Percentiles rank a stretch among this genome's conserved stretches.
These are phyloP conservation scores for Girardinichthys multiradiatus DNA, from an alignment of 2,113 vertebrate species.

Conservation along the genomic window DNA sequence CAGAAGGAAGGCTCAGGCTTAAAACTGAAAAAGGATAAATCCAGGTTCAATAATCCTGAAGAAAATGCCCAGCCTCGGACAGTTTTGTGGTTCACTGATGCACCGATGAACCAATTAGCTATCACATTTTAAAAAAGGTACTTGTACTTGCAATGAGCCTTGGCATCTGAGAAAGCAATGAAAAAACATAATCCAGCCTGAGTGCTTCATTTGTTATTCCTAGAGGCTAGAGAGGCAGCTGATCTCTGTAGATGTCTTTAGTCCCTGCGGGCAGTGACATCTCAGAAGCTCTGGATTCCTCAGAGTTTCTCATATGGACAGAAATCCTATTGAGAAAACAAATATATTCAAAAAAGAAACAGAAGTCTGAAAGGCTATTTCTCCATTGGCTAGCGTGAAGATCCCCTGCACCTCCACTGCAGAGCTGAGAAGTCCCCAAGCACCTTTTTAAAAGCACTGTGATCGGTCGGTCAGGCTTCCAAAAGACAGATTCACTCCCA, in stretches of 20 bases:
- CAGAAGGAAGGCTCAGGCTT: background rate
- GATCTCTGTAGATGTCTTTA: conserved; percentile 43
- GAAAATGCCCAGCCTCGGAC: background rate
- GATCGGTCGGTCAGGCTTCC: background rate
- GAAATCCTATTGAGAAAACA: background rate
- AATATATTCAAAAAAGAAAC: conserved; percentile 27
- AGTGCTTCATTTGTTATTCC: conserved; percentile 35
- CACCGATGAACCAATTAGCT: background rate
- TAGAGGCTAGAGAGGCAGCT: conserved; percentile 47
- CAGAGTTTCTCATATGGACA: conserved; percentile 8
- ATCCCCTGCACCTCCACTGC: conserved; percentile 57
- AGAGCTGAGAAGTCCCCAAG: conserved; percentile 39
- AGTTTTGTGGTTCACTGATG: background rate
- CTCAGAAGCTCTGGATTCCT: conserved; percentile 29
- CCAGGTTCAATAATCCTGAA: background rate
- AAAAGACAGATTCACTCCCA: conserved; percentile 51
- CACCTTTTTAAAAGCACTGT: conserved; percentile 31
- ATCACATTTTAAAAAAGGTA: conserved; percentile 1
- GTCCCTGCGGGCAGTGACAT: conserved; percentile 63
- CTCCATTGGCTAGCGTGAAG: conserved; percentile 16
- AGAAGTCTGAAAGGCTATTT: conserved; percentile 45
- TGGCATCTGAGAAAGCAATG: conserved; percentile 19
- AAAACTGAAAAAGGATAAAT: background rate
- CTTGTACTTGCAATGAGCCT: conserved; percentile 13
- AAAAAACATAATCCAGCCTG: conserved; percentile 25